Evolutionary conservation across 1,140 invertebrate species (phyloP).

Genomic region (Drosophila paulistorum): DNA sequence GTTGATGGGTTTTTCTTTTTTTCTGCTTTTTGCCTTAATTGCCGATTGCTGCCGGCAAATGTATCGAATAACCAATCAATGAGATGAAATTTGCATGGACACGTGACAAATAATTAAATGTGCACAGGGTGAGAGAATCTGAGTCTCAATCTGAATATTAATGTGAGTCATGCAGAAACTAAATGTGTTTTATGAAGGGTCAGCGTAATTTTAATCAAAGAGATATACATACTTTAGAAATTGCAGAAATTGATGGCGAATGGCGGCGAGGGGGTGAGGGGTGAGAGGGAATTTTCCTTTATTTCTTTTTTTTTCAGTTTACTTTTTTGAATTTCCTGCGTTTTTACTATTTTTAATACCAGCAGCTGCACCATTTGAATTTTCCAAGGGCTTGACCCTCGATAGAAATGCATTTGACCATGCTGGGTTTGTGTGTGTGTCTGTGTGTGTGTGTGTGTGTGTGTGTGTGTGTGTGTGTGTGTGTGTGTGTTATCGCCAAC

Average conservation of each 20-base stretch:
- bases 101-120: constrained; percentile 82
- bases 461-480: constrained; percentile 5
- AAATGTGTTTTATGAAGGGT: constrained; percentile 12
- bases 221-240: constrained; percentile 13
- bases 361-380: constrained; percentile 59
- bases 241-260: constrained; percentile 35
- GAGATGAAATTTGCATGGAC: constrained; percentile 79
- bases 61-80: constrained; percentile 77
- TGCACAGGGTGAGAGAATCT: constrained; percentile 21
- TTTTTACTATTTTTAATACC: constrained; percentile 32
- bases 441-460: constrained; percentile 17
- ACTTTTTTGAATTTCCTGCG: constrained; percentile 26
- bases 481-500: constrained; percentile 57
- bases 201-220: constrained; percentile 52
- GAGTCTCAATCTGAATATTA: not conserved
- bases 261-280: no score
- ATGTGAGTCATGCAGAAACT: no score
- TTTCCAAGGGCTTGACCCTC: constrained; percentile 70
- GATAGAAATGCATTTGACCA: constrained; percentile 55
- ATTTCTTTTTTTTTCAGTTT: not conserved
- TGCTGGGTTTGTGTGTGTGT: constrained; percentile 52
- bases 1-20: constrained; percentile 51
- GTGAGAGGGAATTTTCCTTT: not conserved
- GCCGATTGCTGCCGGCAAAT: constrained; percentile 36
- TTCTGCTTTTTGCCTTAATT: constrained; percentile 46